A percentile compares a stretch with the other conserved stretches of the same genome.
Evolutionary conservation across 2,797 vertebrate genomes (phyloP).

Genomic region (Diglossa cyanea): DNA sequence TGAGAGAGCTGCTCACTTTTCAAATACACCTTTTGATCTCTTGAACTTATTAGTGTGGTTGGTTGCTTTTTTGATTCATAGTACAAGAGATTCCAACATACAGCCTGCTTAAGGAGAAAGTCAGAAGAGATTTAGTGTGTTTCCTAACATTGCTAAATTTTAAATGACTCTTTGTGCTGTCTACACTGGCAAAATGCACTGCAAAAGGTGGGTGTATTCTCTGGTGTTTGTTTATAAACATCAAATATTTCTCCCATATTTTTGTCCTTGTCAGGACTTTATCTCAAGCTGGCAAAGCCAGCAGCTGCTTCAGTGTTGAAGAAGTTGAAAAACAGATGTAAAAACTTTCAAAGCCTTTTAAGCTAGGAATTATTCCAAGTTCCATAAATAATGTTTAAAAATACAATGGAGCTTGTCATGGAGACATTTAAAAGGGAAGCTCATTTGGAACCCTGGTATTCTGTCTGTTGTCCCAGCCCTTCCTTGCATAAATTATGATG

Average conservation of each 20-base stretch:
- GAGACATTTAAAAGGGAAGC: neutral
- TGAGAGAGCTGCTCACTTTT: neutral
- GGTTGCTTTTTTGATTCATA: neutral
- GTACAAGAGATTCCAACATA: neutral
- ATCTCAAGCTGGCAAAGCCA: neutral
- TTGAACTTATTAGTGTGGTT: neutral
- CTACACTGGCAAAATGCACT: neutral
- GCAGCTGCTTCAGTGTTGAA: neutral
- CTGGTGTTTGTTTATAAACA: neutral
- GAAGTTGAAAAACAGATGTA: neutral
- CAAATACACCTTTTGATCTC: neutral
- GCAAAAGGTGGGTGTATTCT: neutral
- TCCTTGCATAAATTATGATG: neutral
- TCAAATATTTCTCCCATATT: neutral
- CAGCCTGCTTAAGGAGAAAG: neutral
- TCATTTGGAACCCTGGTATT: neutral
- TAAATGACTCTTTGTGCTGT: neutral
- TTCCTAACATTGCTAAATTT: neutral
- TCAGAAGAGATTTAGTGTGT: neutral
- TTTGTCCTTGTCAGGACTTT: neutral
- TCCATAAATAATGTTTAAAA: neutral
- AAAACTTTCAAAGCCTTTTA: neutral
- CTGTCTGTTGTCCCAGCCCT: neutral
- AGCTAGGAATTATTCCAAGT: neutral
- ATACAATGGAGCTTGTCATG: neutral